A percentile compares a stretch with the other conserved stretches of the same genome.
Evolutionary conservation across 23 tunicate genomes (phyloP).

Genomic region (Styela clava): DNA sequence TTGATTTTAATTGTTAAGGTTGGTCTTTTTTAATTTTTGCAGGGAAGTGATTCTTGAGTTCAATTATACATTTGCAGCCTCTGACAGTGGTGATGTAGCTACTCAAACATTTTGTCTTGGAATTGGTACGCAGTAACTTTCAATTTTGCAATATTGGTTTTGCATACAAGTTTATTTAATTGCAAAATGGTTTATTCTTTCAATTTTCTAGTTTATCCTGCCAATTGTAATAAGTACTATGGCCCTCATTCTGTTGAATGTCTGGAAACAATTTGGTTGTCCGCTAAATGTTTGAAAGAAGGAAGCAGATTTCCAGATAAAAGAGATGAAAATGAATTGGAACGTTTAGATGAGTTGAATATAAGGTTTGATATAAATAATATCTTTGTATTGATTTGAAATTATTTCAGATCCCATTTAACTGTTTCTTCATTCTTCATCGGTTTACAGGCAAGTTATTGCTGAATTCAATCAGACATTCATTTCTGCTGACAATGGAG

Average conservation of each 20-base stretch:
- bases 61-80: background rate
- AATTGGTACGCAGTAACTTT: slow-evolving; percentile 10
- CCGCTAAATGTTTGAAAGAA: background rate
- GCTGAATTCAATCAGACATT: too few relatives aligned
- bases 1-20: too few relatives aligned
- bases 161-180: background rate
- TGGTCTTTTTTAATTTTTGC: background rate
- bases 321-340: background rate
- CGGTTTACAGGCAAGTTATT: too few relatives aligned
- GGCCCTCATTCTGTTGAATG: background rate
- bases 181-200: background rate
- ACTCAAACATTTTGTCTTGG: slow-evolving; percentile 26
- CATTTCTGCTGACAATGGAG: too few relatives aligned
- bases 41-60: slow-evolving; percentile 18
- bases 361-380: background rate
- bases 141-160: too few relatives aligned
- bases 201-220: background rate
- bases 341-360: background rate
- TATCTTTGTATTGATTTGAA: too few relatives aligned
- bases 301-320: background rate
- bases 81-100: slow-evolving; percentile 24
- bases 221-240: background rate
- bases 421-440: too few relatives aligned
- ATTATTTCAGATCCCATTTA: too few relatives aligned
- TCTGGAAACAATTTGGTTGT: background rate